Evolutionary conservation across 2,888 invertebrate species (phyloP), one percentile per base, ranked within the genome.

Genomic region (Drosophila sordidula): DNA sequence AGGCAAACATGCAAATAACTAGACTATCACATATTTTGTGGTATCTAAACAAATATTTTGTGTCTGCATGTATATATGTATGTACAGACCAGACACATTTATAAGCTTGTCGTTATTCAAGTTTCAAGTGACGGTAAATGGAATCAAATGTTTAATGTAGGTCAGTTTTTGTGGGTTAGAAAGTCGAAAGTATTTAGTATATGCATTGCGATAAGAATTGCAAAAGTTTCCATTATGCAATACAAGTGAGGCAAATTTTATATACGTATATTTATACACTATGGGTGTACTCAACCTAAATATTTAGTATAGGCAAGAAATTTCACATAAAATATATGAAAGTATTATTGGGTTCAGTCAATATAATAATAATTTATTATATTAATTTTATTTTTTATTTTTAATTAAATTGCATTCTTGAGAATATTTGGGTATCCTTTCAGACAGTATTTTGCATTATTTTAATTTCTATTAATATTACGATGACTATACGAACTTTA

Each of bases 221-320:
- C 34, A 3, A 78, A 85, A 81, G 57, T 78, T 84, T 81, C 88
- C 80, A 64, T 55, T 61, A 39, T 42, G 39, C n/a, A 44, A 63
- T 16, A n/a, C 4, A 11, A 39, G 8, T 11, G 6, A 46, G 11
- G 16, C 18, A 47, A 22, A 26, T 18, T 49, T 22, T 45, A 22
- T 32, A 61, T 26, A 50, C 34, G 45, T 12, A 2, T 32, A 16
- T 3, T 22, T n/a, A 25, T n/a, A 36, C 11, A 14, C 9, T 32
- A 16, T 14, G 42, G 2, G 32, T 34, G 32, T 16, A n/a, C n/a
- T n/a, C n/a, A n/a, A n/a, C n/a, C n/a, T n/a, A n/a, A n/a, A n/a
- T n/a, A n/a, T n/a, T n/a, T n/a, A n/a, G n/a, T n/a, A n/a, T n/a
- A n/a, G n/a, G n/a, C n/a, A n/a, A n/a, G n/a, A n/a, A n/a, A n/a